Conservation (phyloP, 2,888 invertebrate genomes). For the Polydrusus tereticollis region DNA sequence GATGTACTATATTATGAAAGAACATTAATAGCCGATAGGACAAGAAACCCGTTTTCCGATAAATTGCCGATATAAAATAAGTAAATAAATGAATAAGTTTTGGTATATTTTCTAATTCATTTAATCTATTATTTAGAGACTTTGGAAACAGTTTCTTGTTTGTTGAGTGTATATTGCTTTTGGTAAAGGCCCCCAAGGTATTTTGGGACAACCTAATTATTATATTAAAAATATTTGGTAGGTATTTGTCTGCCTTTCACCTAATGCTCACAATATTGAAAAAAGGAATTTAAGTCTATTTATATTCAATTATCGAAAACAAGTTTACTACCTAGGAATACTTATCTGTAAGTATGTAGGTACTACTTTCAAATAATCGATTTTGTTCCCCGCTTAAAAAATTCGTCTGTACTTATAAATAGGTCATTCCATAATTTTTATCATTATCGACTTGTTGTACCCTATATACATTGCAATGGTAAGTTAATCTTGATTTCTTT, state of each 20-base stretch:
- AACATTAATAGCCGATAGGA: too few species aligned
- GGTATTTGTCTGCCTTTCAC: slow-evolving; percentile 10
- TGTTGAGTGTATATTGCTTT: not conserved
- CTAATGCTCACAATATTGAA: not conserved
- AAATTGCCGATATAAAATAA: too few species aligned
- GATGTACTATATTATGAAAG: too few species aligned
- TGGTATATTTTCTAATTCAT: too few species aligned
- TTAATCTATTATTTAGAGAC: too few species aligned
- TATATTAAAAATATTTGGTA: not conserved
- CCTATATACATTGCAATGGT: not conserved
- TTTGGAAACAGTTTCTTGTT: not conserved
- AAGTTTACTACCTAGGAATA: not conserved
- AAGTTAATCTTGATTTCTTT: not conserved
- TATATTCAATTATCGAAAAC: slow-evolving; percentile 27
- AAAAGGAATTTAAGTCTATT: slow-evolving; percentile 24
- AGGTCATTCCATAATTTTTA: not conserved
- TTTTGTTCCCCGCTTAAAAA: slow-evolving; percentile 6
- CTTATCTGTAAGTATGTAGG: too few species aligned
- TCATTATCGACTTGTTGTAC: not conserved
- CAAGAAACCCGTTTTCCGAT: too few species aligned
- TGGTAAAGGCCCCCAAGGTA: not conserved
- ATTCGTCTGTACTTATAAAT: not conserved
- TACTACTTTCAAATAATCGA: not conserved
- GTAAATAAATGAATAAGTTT: too few species aligned
- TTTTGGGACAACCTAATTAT: not conserved